Base-by-base conservation (phyloP, 2,888 invertebrate species). In the Sericinus montela region DNA sequence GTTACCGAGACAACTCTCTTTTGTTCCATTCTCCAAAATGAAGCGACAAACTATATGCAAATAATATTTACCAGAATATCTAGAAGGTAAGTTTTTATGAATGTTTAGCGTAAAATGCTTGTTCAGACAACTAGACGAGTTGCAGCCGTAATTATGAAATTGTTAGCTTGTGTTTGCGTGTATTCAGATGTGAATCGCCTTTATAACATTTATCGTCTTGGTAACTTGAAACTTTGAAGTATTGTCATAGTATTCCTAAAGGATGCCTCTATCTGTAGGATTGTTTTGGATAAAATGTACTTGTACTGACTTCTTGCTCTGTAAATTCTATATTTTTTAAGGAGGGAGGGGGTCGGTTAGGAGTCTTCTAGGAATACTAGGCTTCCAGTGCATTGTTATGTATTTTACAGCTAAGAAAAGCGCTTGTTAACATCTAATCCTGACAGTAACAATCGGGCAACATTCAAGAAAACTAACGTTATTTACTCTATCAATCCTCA, bases 401-500 rank as follows among this genome's bases (percentile, higher is more conserved):
- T 78, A 75, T 65, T 67, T 70, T 69, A 75, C 60, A 76, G 61
- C 76, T 80, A 80, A 59, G 64, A 65, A 63, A 81, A 76, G 76
- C 76, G 72, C 60, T 66, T 56, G 53, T 73, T 60, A 55, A 65
- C 62, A 53, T 61, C 72, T 75, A 75, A 75, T 72, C 65, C 77
- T 72, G 67, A 72, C 70, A 72, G 70, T 71, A 69, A 73, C 59
- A 64, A 68, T 68, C 63, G 63, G 76, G 69, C 72, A 73, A 76
- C 75, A 76, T 69, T 59, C 75, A 75, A 71, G 67, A 75, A 75
- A 75, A 75, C 82, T 84, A 84, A 79, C 79, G 72, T 74, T 73
- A 71, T 75, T 59, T 65, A 65, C 67, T 11, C 34, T 35, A 32
- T 45, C 40, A 63, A 54, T 66, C 30, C 63, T 71, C 72, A 65